phyloP scores from a whole-genome alignment of 2,113 vertebrate genomes.

The Myotis brandtii region DNA sequence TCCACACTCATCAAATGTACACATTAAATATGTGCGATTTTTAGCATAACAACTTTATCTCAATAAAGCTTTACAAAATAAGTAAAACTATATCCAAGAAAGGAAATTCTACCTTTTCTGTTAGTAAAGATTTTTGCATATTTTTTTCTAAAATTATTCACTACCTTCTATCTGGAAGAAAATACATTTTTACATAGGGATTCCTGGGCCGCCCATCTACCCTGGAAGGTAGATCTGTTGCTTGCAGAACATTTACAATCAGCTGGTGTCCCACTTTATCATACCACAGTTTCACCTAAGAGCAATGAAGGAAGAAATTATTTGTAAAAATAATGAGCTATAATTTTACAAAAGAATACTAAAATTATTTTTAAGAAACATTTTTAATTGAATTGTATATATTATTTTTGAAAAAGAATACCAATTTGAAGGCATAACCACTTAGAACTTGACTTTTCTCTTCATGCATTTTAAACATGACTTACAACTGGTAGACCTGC shows the following conservation, averaged over 20 bases:
- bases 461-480: not conserved
- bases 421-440: not conserved
- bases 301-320: not conserved
- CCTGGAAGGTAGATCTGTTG: constrained; percentile 95
- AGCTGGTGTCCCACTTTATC: constrained; percentile 98
- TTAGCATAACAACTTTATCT: not conserved
- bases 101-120: not conserved
- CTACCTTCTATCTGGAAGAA: constrained; percentile 96
- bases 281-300: constrained; percentile 97
- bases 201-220: constrained; percentile 95
- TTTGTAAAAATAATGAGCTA: not conserved
- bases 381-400: not conserved
- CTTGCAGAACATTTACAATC: constrained; percentile 98
- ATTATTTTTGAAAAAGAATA: constrained; percentile 38
- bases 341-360: not conserved
- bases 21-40: not conserved
- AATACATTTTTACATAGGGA: constrained; percentile 99
- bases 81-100: not conserved
- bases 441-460: not conserved
- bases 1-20: not conserved
- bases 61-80: not conserved
- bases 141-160: constrained; percentile 11
- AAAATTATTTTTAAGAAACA: not conserved
- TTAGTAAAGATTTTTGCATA: not conserved
- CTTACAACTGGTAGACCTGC: not conserved